A percentile compares a stretch with the other conserved stretches of the same genome.
Evolutionary conservation across 2,888 invertebrate species (phyloP).

Genomic region (Laothoe populi): DNA sequence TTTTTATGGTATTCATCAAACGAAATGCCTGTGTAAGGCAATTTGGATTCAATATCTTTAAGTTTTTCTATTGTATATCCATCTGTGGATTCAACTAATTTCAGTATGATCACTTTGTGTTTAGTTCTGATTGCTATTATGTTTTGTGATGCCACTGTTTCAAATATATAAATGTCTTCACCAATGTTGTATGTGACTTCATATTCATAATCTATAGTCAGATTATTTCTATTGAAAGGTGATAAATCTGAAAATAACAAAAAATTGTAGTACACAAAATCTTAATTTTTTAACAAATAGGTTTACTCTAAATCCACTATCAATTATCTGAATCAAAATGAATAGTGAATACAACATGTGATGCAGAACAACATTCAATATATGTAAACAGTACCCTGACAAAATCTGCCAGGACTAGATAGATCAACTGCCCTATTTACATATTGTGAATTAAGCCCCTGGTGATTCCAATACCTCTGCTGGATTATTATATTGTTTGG

Average conservation of each 20-base stretch:
- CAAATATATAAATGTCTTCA: slow-evolving; percentile 59
- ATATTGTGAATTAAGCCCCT: too few species aligned
- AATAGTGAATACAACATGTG: too few species aligned
- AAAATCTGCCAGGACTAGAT: too few species aligned
- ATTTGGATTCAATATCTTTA: slow-evolving; percentile 60
- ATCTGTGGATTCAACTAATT: slow-evolving; percentile 48
- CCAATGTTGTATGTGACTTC: slow-evolving; percentile 59
- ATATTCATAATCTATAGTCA: slow-evolving; percentile 47
- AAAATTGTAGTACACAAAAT: background rate
- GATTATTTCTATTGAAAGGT: slow-evolving; percentile 53
- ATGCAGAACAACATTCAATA: too few species aligned
- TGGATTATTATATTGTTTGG: too few species aligned
- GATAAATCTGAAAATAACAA: slow-evolving; percentile 62
- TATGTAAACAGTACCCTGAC: too few species aligned
- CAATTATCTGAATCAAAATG: too few species aligned
- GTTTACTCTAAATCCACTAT: too few species aligned
- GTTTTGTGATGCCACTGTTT: slow-evolving; percentile 64
- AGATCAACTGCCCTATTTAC: too few species aligned
- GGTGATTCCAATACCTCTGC: too few species aligned
- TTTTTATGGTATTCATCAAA: slow-evolving; percentile 71
- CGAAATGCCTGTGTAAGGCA: slow-evolving; percentile 69
- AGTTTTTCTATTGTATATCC: slow-evolving; percentile 55
- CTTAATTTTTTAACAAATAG: too few species aligned
- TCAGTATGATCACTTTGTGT: slow-evolving; percentile 64
- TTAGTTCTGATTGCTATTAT: slow-evolving; percentile 69